These are phyloP conservation scores for Xenus cinereus DNA, from an alignment of 2,113 vertebrate genomes.

Conservation along the genomic window DNA sequence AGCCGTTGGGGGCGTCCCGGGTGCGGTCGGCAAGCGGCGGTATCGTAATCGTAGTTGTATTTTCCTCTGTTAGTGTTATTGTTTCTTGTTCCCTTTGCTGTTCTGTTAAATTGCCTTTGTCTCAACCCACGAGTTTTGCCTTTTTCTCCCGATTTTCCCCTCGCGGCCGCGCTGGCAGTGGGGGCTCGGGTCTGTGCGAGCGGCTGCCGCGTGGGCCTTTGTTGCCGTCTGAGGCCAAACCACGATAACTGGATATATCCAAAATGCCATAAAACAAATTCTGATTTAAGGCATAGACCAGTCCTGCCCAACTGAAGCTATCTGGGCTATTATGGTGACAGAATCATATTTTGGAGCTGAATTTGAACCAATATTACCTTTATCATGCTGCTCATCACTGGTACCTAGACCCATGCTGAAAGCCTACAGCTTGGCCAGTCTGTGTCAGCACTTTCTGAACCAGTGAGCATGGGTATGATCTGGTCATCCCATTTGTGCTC, in stretches of 20 bases:
- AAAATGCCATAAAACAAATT: background rate
- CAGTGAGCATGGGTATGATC: background rate
- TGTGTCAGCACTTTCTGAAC: background rate
- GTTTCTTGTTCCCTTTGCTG: no score
- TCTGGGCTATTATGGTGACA: background rate
- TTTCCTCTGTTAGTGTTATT: no score
- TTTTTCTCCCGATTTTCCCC: no score
- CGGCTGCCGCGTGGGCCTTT: no score
- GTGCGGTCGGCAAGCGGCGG: no score
- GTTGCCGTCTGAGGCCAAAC: no score
- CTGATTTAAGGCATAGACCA: background rate
- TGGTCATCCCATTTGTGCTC: background rate
- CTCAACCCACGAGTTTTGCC: no score
- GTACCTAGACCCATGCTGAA: background rate
- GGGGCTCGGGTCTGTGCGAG: no score
- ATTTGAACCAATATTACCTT: background rate
- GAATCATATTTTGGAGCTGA: background rate
- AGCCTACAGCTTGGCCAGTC: background rate
- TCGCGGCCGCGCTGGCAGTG: no score
- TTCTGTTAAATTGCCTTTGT: no score
- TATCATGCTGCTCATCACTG: background rate
- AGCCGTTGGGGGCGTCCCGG: no score
- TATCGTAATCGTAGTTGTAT: no score
- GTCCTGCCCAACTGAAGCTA: background rate
- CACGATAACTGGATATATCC: background rate